Evolutionary conservation across 2,888 invertebrate genomes (phyloP).

Genomic region (Macroteleia sp.): DNA sequence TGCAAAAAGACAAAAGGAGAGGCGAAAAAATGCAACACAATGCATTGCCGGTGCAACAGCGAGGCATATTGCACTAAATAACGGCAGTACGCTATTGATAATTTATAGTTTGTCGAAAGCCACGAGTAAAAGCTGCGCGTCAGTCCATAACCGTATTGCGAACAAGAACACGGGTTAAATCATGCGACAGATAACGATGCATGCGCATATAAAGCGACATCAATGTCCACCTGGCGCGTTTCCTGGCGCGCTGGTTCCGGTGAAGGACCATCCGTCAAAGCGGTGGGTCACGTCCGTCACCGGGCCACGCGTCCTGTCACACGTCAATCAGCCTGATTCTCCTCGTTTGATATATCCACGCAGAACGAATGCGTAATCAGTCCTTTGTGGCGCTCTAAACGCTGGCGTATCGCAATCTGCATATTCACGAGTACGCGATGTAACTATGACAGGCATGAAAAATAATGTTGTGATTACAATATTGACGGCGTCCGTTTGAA

Average conservation of each 20-base stretch:
- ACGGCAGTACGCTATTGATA: slow-evolving; percentile 32
- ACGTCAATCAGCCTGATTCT: too few relatives aligned
- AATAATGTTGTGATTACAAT: slow-evolving; percentile 61
- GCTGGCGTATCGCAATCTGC: slow-evolving; percentile 44
- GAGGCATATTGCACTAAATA: slow-evolving; percentile 33
- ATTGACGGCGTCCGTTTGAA: slow-evolving; percentile 24
- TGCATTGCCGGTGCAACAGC: too few relatives aligned
- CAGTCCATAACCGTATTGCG: slow-evolving; percentile 48
- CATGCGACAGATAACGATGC: slow-evolving; percentile 59
- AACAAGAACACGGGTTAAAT: slow-evolving; percentile 47
- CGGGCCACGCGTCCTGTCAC: slow-evolving; percentile 82
- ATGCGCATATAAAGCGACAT: slow-evolving; percentile 46
- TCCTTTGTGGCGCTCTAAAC: slow-evolving; percentile 61
- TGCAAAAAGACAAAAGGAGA: slow-evolving; percentile 20
- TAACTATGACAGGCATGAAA: slow-evolving; percentile 53
- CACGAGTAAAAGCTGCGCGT: slow-evolving; percentile 66
- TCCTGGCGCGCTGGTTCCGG: slow-evolving; percentile 57
- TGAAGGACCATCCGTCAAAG: slow-evolving; percentile 79
- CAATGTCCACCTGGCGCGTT: slow-evolving; percentile 59
- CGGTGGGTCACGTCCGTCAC: slow-evolving; percentile 76
- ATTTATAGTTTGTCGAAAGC: slow-evolving; percentile 65
- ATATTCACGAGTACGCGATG: slow-evolving; percentile 54
- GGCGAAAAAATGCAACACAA: slow-evolving; percentile 12
- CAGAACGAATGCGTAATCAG: slow-evolving; percentile 74
- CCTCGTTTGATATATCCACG: slow-evolving; percentile 52